Base-by-base conservation (phyloP, 2,113 vertebrate species). In the Barnardius zonarius region DNA sequence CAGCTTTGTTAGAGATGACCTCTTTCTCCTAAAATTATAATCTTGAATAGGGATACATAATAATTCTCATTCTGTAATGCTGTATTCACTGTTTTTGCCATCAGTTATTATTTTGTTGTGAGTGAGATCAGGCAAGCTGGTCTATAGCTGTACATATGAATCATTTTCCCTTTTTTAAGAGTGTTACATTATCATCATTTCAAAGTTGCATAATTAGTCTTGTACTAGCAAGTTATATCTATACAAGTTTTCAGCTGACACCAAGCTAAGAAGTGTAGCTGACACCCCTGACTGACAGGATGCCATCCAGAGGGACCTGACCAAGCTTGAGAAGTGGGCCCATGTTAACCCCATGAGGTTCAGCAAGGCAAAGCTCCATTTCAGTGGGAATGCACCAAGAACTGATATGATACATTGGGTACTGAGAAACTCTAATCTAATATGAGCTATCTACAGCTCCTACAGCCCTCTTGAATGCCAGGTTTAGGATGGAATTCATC, bases 21-120 rank as follows among this genome's bases (percentile, higher is more conserved):
- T 75, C 61, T 81, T 84, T 90, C n/a, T 81, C 73, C 72, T 79
- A 76, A 90, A 93, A 90, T 39, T 72, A 86, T 67, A 86, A 88
- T 81, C 39, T 88, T 74, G 25, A 74, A 59, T 41, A 74, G 17
- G 31, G 30, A 90, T 63, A 22, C 37, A 70, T 75, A 86, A 70
- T 48, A 78, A 95, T 88, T 62, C 14, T 10, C 9, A 8, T 80
- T 78, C 27, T 72, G 13, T 31, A 55, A 88, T 44, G 55, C 13
- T 80, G 92, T 64, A 55, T 81, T 86, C 66, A 76, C 24, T 46
- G 69, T 9, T 15, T 93, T 81, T 19, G 1, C 31, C 1, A 4
- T 81, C 39, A 83, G 49, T 74, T 41, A 13, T 15, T n/a, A 7
- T 24, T 48, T 82, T 83, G 59, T 48, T 68, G 13, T 49, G 25